Percentiles rank a stretch among this genome's conserved stretches.
Evolutionary conservation across 2,888 invertebrate genomes (phyloP).

Genomic region (Sepiola atlantica): DNA sequence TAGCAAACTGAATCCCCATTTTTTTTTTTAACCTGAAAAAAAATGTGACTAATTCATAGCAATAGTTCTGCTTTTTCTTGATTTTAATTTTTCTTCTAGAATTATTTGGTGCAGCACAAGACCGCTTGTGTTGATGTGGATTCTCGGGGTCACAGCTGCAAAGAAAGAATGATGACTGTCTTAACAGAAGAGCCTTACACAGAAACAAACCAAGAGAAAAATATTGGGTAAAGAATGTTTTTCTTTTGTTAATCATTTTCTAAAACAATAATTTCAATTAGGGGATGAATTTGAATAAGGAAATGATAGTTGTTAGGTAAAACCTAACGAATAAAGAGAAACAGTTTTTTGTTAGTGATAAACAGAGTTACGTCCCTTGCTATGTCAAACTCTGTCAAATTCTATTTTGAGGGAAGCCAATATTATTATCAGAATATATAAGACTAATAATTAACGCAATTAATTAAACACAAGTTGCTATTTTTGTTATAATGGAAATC

Average conservation of each 20-base stretch:
- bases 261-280: too few species aligned
- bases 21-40: background rate
- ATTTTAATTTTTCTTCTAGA: slow-evolving; percentile 53
- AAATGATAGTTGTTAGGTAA: too few species aligned
- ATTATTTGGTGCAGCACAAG: slow-evolving; percentile 64
- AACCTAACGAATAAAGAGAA: too few species aligned
- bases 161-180: slow-evolving; percentile 69
- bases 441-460: too few species aligned
- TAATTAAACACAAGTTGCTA: too few species aligned
- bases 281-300: too few species aligned
- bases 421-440: too few species aligned
- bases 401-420: too few species aligned
- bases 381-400: too few species aligned
- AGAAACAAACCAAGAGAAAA: background rate
- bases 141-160: slow-evolving; percentile 68
- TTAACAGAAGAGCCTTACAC: slow-evolving; percentile 57
- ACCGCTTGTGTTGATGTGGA: slow-evolving; percentile 71
- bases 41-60: background rate
- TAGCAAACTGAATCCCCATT: background rate
- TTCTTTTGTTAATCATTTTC: background rate
- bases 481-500: too few species aligned
- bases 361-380: too few species aligned
- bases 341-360: too few species aligned
- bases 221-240: background rate
- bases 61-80: background rate